These are phyloP conservation scores for Riparia riparia DNA, from an alignment of 2,113 vertebrate genomes.

Conservation along the genomic window DNA sequence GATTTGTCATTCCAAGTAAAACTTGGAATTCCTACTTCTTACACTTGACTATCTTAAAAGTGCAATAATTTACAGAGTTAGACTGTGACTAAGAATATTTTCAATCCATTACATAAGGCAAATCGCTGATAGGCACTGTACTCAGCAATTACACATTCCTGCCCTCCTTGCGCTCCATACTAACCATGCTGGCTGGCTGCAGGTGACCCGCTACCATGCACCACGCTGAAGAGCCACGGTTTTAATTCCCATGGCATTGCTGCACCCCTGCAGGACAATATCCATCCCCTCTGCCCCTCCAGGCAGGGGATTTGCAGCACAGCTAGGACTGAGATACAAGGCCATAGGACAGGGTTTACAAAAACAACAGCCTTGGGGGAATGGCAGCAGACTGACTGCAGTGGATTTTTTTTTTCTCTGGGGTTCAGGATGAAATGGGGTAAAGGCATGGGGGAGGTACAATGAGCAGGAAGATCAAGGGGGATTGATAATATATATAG, in stretches of 20 bases:
- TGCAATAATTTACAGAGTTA: background rate
- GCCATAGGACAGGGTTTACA: background rate
- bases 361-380: background rate
- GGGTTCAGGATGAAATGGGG: background rate
- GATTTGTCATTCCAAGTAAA: background rate
- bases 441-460: background rate
- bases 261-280: background rate
- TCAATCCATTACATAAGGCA: background rate
- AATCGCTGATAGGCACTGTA: fast-evolving
- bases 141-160: fast-evolving
- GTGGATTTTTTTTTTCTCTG: background rate
- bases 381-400: background rate
- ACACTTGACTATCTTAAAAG: background rate
- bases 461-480: background rate
- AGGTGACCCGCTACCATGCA: background rate
- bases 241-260: background rate
- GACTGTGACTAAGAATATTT: background rate
- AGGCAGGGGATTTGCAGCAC: fast-evolving
- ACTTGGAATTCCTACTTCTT: background rate
- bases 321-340: background rate
- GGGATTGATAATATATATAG: fast-evolving
- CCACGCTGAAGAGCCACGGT: background rate
- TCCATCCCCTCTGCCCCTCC: fast-evolving
- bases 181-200: fast-evolving
- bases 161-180: background rate